Conservation (phyloP, 2,113 vertebrate species). For the Passer montanus region DNA sequence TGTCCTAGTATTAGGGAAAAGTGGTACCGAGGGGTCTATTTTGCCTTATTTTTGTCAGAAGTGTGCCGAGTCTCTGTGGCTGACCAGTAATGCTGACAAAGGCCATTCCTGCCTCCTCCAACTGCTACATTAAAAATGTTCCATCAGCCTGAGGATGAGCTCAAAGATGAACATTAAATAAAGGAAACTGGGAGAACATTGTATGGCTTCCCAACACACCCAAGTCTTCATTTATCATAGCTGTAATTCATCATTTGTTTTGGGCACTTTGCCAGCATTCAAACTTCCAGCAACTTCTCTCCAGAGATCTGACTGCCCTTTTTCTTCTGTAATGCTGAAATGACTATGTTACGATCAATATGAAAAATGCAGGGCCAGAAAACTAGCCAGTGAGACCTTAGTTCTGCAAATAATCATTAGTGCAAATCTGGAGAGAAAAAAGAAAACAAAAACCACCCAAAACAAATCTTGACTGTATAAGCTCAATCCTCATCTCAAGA, state of each 20-base stretch:
- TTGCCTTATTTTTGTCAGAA: background rate
- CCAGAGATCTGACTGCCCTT: conserved; percentile 10
- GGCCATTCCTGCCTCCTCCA: background rate
- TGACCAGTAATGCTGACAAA: background rate
- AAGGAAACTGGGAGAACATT: background rate
- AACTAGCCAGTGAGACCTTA: conserved; percentile 31
- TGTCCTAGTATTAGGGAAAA: background rate
- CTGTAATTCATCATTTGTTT: conserved; percentile 17
- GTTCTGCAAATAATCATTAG: conserved; percentile 59
- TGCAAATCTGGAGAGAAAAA: background rate
- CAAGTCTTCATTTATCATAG: background rate
- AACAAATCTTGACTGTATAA: conserved; percentile 42
- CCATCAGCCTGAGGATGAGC: background rate
- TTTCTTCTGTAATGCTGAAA: conserved; percentile 37
- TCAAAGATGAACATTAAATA: background rate
- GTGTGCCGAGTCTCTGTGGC: fast-evolving
- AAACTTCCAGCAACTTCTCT: background rate
- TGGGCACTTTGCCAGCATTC: background rate
- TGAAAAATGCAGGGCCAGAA: conserved; percentile 11
- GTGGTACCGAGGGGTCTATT: background rate
- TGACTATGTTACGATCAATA: conserved; percentile 33
- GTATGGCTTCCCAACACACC: background rate
- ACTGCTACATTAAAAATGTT: background rate
- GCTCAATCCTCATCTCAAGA: conserved; percentile 60
- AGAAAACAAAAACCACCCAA: background rate